Evolutionary conservation across 2,888 invertebrate species (phyloP).

Genomic region (Schrankia costaestrigalis): DNA sequence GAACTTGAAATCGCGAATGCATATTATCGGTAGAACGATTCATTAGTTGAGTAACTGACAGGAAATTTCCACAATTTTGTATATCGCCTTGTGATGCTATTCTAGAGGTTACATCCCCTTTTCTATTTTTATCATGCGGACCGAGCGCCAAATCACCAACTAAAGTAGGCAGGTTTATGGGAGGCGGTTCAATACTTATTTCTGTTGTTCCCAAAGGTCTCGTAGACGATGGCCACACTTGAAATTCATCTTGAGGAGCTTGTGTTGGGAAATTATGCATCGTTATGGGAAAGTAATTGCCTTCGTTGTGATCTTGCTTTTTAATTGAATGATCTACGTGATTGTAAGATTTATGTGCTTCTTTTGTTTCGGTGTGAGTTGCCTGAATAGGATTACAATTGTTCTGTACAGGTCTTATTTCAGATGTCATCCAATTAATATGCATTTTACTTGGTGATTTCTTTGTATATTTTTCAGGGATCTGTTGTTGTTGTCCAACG

Average conservation of each 20-base stretch:
- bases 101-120: conserved; percentile 49
- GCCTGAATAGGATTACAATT: conserved; percentile 44
- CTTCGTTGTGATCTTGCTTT: conserved; percentile 60
- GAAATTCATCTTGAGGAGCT: conserved; percentile 63
- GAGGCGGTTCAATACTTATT: conserved; percentile 74
- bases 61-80: conserved; percentile 69
- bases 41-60: conserved; percentile 74
- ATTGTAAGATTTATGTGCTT: conserved; percentile 51
- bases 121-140: conserved; percentile 72
- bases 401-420: conserved; percentile 66
- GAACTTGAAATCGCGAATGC: conserved; percentile 54
- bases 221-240: conserved; percentile 68
- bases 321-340: conserved; percentile 50
- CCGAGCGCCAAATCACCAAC: conserved; percentile 72
- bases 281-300: conserved; percentile 66
- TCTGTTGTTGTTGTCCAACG: conserved; percentile 48
- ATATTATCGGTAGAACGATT: conserved; percentile 67
- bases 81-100: conserved; percentile 50
- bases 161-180: conserved; percentile 70
- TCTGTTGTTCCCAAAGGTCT: conserved; percentile 70
- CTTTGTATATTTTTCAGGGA: conserved; percentile 66
- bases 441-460: conserved; percentile 74
- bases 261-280: conserved; percentile 68
- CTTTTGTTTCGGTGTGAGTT: conserved; percentile 50
- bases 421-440: conserved; percentile 78